Evolutionary conservation across 92 coral and sea anemone species (phyloP).

Genomic region (Plumapathes pennacea): DNA sequence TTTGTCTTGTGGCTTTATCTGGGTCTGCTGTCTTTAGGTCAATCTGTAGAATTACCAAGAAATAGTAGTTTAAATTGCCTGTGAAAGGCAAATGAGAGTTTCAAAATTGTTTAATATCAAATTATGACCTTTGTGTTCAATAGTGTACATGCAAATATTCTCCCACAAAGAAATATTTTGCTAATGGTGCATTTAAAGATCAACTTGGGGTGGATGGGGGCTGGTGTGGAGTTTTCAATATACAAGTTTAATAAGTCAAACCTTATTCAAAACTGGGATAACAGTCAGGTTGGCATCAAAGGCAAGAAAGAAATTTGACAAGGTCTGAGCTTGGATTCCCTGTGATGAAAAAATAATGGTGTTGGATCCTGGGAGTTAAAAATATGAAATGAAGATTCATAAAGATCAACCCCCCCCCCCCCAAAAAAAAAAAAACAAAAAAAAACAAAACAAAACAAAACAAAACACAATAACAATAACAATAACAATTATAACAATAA

Average conservation of each 20-base stretch:
- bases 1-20: slow-evolving; percentile 75
- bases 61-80: too few relatives aligned
- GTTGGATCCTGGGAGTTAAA: not conserved
- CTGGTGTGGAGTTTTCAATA: too few relatives aligned
- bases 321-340: slow-evolving; percentile 99
- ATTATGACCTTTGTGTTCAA: not conserved
- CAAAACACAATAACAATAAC: too few relatives aligned
- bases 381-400: not conserved
- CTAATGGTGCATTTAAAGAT: too few relatives aligned
- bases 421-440: too few relatives aligned
- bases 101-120: not conserved
- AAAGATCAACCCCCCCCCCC: too few relatives aligned
- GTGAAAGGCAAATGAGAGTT: not conserved
- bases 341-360: slow-evolving; percentile 1
- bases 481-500: too few relatives aligned
- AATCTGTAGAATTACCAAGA: slow-evolving; percentile 41
- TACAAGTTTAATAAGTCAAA: too few relatives aligned
- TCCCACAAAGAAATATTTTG: too few relatives aligned
- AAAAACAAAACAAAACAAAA: too few relatives aligned
- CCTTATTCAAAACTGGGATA: slow-evolving; percentile 96
- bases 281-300: slow-evolving; percentile 75
- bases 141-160: not conserved
- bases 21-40: slow-evolving; percentile 89
- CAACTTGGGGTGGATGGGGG: too few relatives aligned
- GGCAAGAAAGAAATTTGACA: slow-evolving; percentile 89